These are phyloP conservation scores for Cossypha caffra DNA, from an alignment of 2,797 vertebrate species.

Conservation along the genomic window DNA sequence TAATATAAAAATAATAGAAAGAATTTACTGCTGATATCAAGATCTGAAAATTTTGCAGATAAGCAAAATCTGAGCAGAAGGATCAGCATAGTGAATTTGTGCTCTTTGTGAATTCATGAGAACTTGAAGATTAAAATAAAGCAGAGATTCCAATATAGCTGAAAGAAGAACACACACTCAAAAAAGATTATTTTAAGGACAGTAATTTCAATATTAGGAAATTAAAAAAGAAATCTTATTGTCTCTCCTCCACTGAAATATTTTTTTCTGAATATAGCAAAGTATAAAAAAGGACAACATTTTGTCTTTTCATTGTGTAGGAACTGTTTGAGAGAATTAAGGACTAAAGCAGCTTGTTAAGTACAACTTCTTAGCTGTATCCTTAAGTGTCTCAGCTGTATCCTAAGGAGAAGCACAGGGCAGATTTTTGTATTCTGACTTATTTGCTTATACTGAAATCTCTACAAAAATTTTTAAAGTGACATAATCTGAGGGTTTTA, in stretches of 20 bases:
- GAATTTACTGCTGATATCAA: background rate
- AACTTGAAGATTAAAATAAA: background rate
- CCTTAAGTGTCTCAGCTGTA: background rate
- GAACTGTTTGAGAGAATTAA: background rate
- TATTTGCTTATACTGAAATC: background rate
- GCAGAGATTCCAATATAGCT: background rate
- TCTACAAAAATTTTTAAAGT: background rate
- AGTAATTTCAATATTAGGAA: background rate
- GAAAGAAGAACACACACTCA: background rate
- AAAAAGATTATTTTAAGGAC: background rate
- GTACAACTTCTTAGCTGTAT: background rate
- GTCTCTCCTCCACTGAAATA: background rate
- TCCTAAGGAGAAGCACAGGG: background rate
- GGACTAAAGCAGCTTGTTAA: background rate
- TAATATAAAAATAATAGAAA: background rate
- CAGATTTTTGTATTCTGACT: background rate
- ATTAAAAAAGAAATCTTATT: background rate
- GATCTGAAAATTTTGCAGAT: too few species aligned
- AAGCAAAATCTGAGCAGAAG: background rate
- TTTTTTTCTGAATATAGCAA: background rate
- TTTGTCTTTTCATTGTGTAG: background rate
- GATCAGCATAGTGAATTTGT: background rate
- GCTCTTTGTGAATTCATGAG: background rate
- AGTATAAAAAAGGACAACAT: background rate
- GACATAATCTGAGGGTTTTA: background rate